Base-by-base conservation (phyloP, 2,888 invertebrate species). In the Lissocephala sabroskyi region DNA sequence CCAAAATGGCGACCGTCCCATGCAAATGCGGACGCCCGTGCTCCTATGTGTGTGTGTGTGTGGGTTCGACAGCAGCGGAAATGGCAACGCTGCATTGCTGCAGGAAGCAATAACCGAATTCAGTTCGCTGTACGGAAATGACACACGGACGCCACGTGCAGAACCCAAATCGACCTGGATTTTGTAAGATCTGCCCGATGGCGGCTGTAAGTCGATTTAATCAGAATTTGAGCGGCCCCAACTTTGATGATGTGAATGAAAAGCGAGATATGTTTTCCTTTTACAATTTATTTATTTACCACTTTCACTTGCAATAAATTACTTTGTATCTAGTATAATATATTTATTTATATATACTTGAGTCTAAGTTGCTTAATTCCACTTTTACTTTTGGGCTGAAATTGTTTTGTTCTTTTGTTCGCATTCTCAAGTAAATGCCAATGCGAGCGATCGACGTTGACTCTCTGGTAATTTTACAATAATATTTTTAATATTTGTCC, bases 81-180 rank as follows among this genome's bases (percentile, higher is more conserved):
- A 74, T 71, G 70, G 68, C 59, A 59, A 64, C 43, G 55, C 58
- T 59, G 59, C 65, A 62, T 30, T 57, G 51, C 41, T 52, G 56
- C 65, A 62, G 77, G 75, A 75, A 73, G 74, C 77, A 76, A 76
- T 75, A 68, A 60, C 61, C 62, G 59, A 70, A 73, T 65, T 67
- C 70, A 63, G 62, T 62, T 59, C 57, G 56, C 52, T 57, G 66
- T 62, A 62, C 76, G 75, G 75, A 75, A 76, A 76, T 75, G 70
- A 66, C 66, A 61, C 62, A 65, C 58, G 54, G 39, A 19, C 10
- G 29, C 1, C 1, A 17, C 17, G 36, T 36, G 23, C 23, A 23
- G 18, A 18, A 37, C 3, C 23, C 30, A 7, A 30, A 30, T 11
- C 10, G 30, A 11, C 30, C 23, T 23, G 23, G 23, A 23, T 5